Base-by-base conservation (phyloP, 2,113 vertebrate species). In the Bubo bubo region DNA sequence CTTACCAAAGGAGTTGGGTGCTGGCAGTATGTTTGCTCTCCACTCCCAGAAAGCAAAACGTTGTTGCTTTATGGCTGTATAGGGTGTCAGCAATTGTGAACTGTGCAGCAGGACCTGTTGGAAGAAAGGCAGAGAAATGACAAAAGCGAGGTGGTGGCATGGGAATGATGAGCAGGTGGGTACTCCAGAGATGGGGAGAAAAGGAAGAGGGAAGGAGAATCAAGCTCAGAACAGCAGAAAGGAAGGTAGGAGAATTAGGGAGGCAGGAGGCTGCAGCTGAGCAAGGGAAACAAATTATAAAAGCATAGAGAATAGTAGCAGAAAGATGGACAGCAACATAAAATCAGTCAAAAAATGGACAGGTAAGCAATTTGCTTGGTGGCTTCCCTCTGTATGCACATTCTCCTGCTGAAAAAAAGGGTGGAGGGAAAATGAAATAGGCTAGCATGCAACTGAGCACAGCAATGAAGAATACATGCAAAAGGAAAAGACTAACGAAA, bases 301-400 rank as follows among this genome's bases (percentile, higher is more conserved):
- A 71, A 74, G 13, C 23, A 26, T 8, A 23, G 28, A 62, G 24
- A 47, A 6, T 3, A 27, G 68, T 21, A 39, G 41, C n/a, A 32
- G 68, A 22, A 66, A 59, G 28, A 7, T 14, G 8, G 43, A 21
- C 4, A 30, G 34, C 34, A 60, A 21, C 12, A 5, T 9, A 47
- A 47, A 55, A 35, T 23, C 3, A 49, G 37, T 24, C 15, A 7
- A 66, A 52, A 49, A 71, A 66, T 4, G 14, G 24, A 15, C 34
- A 88, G 37, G 28, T 41, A 39, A 47, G 27, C 23, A 4, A 6
- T 37, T 60, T 39, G 22, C 19, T 66, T 53, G 24, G n/a, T 41
- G 43, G 11, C 14, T 55, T 39, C 16, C n/a, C 10, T 24, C n/a
- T 63, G 12, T 23, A 10, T 9, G 13, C 0, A 2, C 19, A 8